Base-by-base conservation (phyloP, 2,888 invertebrate genomes). In the Dasysyrphus albostriatus region DNA sequence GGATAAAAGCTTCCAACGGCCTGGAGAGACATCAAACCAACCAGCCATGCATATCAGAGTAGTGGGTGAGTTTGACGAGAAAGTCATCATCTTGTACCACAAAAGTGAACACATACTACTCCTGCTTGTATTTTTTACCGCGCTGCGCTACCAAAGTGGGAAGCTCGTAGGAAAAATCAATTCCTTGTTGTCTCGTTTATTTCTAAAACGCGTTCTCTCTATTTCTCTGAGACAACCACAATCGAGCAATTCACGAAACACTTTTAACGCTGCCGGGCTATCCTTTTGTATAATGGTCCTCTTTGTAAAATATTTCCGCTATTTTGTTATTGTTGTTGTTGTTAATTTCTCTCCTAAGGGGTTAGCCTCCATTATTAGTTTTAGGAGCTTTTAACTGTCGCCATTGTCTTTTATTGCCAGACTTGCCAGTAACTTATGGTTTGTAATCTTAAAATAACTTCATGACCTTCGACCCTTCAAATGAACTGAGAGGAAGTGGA, bases 171-270 rank as follows among this genome's bases (percentile, higher is more conserved):
- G 72, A 87, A 87, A 85, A 87, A 83, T 87, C 87, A 87, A 87
- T 87, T 83, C 83, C 74, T 79, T 83, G 83, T 87, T 79, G 87
- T 87, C 87, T 83, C 78, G 79, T 75, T 87, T 87, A 72, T 75
- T 87, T 78, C 74, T 70, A 59, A 59, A 61, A 72, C 75, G 75
- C 70, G 51, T 83, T 56, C 58, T 63, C 75, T 83, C 75, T 78
- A 74, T 75, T 54, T 65, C 82, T 83, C 69, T 8, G 12, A 47
- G 42, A 44, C 78, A 74, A 79, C 87, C 87, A 72, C 72, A 87
- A 70, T 83, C 75, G 75, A 67, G 75, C 67, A 79, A 83, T 87
- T 75, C 75, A 78, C 56, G 44, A 87, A 87, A 82, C 73, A 77
- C 73, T 73, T 74, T 85, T 85, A 58, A 34, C 10, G 51, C 47